Evolutionary conservation across 2,113 vertebrate species (phyloP), one percentile per base, ranked within the genome.

Genomic region (Aplodontia rufa): DNA sequence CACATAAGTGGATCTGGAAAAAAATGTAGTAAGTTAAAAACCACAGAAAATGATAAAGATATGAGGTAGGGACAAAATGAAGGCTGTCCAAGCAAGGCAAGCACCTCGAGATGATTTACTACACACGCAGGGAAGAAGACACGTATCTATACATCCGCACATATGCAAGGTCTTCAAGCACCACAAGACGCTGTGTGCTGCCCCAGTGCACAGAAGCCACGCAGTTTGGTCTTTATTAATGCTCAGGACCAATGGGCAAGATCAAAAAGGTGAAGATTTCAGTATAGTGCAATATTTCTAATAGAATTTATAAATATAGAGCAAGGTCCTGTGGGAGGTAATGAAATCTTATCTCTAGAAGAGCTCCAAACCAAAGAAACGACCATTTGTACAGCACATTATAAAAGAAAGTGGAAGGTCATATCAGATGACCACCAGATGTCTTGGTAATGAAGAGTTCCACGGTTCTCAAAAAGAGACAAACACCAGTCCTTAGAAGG

Each of bases 401-500:
- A 93, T 26, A 94, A 55, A 86, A 68, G 45, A 85, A 80, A 93
- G 71, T 35, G 68, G 91, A 87, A 96, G 47, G 60, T 78, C 68
- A 62, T 82, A 37, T 28, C 28, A 20, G 66, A 91, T 60, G 83
- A 93, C 79, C 85, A 53, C 35, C 37, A 91, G 84, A 28, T 75
- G 80, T 55, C 86, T 75, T 94, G 68, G 92, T 94, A 93, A 95
- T 89, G 81, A 86, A 93, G 95, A 96, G n/a, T 32, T 78, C 87
- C 91, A 40, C n/a, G 76, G 74, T 86, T 94, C 71, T 93, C 60
- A 16, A 37, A 93, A 91, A 53, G 72, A 45, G 87, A 93, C 20
- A 58, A 66, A 62, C 32, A 47, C n/a, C 82, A 30, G 49, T 95
- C 78, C 78, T 55, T 55, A 87, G 49, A 49, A 82, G 3, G 49